Evolutionary conservation across 2,113 vertebrate genomes (phyloP).

Genomic region (Emydura subglobosa): DNA sequence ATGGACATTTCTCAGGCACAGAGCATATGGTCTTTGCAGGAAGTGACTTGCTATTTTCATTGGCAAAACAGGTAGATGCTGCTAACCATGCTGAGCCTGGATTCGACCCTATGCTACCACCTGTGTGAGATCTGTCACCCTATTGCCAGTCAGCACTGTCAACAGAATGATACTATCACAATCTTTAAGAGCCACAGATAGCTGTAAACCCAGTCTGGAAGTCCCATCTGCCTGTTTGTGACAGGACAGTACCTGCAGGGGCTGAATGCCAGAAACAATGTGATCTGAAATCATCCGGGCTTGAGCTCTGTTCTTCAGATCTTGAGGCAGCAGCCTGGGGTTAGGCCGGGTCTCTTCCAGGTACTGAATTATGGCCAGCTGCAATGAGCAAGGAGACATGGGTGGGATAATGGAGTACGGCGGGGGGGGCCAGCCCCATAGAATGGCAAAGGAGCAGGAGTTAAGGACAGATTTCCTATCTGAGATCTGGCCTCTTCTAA

Average conservation of each 20-base stretch:
- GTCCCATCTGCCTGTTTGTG: neutral
- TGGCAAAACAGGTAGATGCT: neutral
- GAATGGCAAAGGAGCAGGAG: neutral
- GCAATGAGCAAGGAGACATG: slow-evolving; percentile 37
- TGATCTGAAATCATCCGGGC: slow-evolving; percentile 92
- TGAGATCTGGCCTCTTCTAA: slow-evolving; percentile 1
- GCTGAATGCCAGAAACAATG: slow-evolving; percentile 93
- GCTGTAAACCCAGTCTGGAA: neutral
- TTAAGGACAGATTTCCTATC: neutral
- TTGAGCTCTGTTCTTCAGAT: slow-evolving; percentile 86
- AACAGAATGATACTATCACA: neutral
- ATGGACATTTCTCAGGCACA: neutral
- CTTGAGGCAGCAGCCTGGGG: slow-evolving; percentile 87
- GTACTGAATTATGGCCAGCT: slow-evolving; percentile 97
- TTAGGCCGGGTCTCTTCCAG: slow-evolving; percentile 91
- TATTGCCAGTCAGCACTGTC: neutral
- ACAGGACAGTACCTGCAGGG: slow-evolving; percentile 86
- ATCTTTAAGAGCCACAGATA: neutral
- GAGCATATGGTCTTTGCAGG: neutral
- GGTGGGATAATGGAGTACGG: neutral
- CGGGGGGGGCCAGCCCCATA: neutral
- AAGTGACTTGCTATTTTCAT: neutral
- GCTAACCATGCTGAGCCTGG: neutral
- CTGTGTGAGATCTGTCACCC: neutral
- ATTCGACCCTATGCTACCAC: neutral